phyloP scores from a whole-genome alignment of 2,888 invertebrate species.

The Scotopteryx bipunctaria region DNA sequence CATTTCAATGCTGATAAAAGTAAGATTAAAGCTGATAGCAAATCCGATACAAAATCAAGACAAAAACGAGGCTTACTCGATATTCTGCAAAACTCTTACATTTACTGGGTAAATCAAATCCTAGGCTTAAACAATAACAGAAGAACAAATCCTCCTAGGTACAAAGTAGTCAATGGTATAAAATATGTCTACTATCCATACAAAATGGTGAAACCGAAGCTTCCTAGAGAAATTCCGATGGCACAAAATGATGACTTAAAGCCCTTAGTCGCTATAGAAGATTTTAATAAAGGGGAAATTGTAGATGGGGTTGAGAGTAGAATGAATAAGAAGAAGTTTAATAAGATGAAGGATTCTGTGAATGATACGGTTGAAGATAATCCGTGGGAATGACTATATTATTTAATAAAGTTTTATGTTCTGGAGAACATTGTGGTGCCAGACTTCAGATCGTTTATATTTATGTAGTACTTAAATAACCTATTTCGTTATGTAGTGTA shows the following conservation, averaged over 20 bases:
- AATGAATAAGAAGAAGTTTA: constrained; percentile 61
- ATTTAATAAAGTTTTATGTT: constrained; percentile 71
- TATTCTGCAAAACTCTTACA: constrained; percentile 61
- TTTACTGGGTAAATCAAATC: constrained; percentile 64
- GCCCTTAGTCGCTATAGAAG: constrained; percentile 57
- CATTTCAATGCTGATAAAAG: neutral
- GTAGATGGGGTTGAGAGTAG: constrained; percentile 64
- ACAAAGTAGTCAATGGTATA: constrained; percentile 65
- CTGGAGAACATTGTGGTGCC: constrained; percentile 68
- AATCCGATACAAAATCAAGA: constrained; percentile 47
- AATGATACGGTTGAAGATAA: constrained; percentile 69
- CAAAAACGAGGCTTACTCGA: constrained; percentile 64
- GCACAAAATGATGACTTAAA: constrained; percentile 49
- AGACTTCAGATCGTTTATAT: constrained; percentile 67
- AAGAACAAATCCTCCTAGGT: constrained; percentile 54
- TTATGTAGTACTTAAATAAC: constrained; percentile 48
- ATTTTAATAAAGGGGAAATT: constrained; percentile 75
- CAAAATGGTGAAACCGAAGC: constrained; percentile 50
- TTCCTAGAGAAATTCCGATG: constrained; percentile 50
- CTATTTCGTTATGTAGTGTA: too few relatives aligned
- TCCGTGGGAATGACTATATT: constrained; percentile 81
- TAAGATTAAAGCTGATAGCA: neutral
- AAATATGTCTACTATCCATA: constrained; percentile 68
- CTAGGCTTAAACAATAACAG: constrained; percentile 53
- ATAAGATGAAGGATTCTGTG: constrained; percentile 62